These are phyloP conservation scores for Pseudomugil gertrudae DNA, from an alignment of 2,797 vertebrate species.

Conservation along the genomic window DNA sequence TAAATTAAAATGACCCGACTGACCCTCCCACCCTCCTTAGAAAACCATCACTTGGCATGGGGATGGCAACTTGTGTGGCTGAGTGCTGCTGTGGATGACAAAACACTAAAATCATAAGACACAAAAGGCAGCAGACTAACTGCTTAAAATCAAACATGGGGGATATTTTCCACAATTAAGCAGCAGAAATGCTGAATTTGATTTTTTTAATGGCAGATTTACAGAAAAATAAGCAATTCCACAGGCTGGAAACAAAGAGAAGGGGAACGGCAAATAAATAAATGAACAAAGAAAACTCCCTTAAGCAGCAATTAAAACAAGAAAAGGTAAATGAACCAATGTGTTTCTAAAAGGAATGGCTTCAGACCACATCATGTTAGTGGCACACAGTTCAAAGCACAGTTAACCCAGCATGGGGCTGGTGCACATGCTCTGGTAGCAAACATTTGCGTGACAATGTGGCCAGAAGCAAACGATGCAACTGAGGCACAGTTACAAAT, in stretches of 20 bases:
- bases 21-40: slow-evolving; percentile 35
- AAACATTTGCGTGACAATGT: slow-evolving; percentile 45
- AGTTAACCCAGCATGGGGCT: slow-evolving; percentile 29
- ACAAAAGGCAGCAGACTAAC: slow-evolving; percentile 18
- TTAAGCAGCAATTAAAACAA: background rate
- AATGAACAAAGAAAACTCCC: background rate
- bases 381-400: slow-evolving; percentile 22
- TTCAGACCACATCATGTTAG: slow-evolving; percentile 34
- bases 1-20: slow-evolving; percentile 17
- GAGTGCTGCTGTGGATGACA: slow-evolving; percentile 25
- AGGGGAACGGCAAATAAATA: background rate
- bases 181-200: slow-evolving; percentile 12
- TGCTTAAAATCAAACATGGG: slow-evolving; percentile 14
- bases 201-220: slow-evolving; percentile 4
- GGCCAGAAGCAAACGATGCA: slow-evolving; percentile 23
- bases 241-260: background rate
- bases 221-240: background rate
- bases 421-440: slow-evolving; percentile 35
- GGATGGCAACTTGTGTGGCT: slow-evolving; percentile 23
- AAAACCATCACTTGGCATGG: slow-evolving; percentile 18
- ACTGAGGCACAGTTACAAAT: slow-evolving; percentile 34
- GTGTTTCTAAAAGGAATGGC: slow-evolving; percentile 20
- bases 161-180: slow-evolving; percentile 14
- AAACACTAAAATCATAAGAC: slow-evolving; percentile 13
- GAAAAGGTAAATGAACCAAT: background rate